phyloP scores from a whole-genome alignment of 2,888 invertebrate genomes.

The Synanthedon myopaeformis region DNA sequence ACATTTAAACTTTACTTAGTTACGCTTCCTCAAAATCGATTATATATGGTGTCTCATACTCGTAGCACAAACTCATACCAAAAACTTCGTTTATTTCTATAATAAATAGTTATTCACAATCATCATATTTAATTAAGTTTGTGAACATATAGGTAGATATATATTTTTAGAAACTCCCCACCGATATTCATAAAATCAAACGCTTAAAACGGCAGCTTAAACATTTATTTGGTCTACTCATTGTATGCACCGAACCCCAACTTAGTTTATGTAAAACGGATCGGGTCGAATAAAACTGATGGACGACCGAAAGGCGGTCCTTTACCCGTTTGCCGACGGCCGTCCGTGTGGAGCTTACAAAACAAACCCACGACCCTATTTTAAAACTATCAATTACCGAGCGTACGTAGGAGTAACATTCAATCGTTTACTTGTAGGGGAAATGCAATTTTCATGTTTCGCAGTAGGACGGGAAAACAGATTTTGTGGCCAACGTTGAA shows the following conservation, averaged over 20 bases:
- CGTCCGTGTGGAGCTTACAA: background rate
- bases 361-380: background rate
- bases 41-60: too few relatives aligned
- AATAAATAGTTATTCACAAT: too few relatives aligned
- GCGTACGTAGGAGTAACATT: constrained; percentile 2
- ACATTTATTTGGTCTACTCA: too few relatives aligned
- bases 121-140: too few relatives aligned
- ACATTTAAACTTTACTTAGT: too few relatives aligned
- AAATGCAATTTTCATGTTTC: constrained; percentile 25
- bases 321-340: background rate
- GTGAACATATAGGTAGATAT: too few relatives aligned
- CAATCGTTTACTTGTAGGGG: constrained; percentile 13
- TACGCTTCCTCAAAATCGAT: too few relatives aligned
- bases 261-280: constrained; percentile 29
- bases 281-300: constrained; percentile 18
- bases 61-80: too few relatives aligned
- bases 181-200: background rate
- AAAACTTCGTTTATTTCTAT: too few relatives aligned
- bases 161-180: too few relatives aligned
- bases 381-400: background rate
- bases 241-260: constrained; percentile 22
- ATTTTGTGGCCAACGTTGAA: background rate
- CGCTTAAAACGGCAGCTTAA: too few relatives aligned
- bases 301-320: constrained; percentile 2
- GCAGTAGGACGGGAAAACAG: background rate